Evolutionary conservation across 2,113 vertebrate genomes (phyloP).

Genomic region (Neolamprologus caudopunctatus): DNA sequence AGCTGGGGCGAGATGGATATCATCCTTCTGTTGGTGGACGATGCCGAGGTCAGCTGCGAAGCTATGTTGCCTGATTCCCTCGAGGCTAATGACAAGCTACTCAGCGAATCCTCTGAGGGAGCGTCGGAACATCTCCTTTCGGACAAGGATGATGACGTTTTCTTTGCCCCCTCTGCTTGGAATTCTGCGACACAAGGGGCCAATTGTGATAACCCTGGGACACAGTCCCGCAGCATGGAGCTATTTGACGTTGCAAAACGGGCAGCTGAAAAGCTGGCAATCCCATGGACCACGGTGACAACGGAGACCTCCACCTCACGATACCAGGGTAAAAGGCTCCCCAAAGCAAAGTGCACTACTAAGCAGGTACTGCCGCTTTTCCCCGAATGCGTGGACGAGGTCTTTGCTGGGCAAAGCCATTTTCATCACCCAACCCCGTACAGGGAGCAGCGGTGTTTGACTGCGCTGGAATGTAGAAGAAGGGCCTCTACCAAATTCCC

Average conservation of each 20-base stretch:
- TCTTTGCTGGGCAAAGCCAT: not conserved
- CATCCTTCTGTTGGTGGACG: not conserved
- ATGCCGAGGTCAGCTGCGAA: not conserved
- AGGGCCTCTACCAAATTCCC: not conserved
- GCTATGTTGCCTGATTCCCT: not conserved
- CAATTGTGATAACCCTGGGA: not conserved
- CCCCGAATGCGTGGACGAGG: accelerated
- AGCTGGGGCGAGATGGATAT: not conserved
- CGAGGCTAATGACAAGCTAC: not conserved
- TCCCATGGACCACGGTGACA: not conserved
- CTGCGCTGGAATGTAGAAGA: not conserved
- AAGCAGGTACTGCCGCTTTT: not conserved
- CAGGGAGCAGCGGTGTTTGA: not conserved
- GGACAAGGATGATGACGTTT: not conserved
- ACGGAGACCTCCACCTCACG: not conserved
- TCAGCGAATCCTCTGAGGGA: not conserved
- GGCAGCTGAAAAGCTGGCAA: not conserved
- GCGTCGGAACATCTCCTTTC: accelerated
- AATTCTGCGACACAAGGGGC: not conserved
- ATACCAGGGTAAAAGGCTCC: not conserved
- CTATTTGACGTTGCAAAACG: not conserved
- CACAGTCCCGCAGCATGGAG: not conserved
- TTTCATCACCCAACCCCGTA: not conserved
- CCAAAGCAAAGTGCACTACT: not conserved
- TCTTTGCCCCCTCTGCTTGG: not conserved